Percentiles rank a stretch among this genome's conserved stretches.
These are phyloP conservation scores for Gnatocerus cornutus DNA, from an alignment of 2,888 invertebrate species.

Conservation along the genomic window DNA sequence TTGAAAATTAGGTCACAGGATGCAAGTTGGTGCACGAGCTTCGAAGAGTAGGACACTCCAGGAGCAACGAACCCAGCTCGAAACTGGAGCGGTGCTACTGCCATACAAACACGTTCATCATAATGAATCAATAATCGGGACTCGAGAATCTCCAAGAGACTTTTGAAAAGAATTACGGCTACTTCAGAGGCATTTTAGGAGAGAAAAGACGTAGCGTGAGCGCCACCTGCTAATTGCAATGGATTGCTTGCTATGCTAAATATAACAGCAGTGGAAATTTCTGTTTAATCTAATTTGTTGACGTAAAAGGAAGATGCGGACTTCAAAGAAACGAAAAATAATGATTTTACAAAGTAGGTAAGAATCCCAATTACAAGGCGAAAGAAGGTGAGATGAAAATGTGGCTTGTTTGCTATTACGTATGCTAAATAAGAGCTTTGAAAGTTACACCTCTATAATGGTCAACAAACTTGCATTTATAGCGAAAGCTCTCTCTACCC, in stretches of 20 bases:
- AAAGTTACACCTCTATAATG: neutral
- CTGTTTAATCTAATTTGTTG: slow-evolving; percentile 17
- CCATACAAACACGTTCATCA: slow-evolving; percentile 40
- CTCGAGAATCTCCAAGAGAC: neutral
- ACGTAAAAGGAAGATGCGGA: neutral
- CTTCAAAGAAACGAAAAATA: slow-evolving; percentile 3
- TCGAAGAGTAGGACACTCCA: slow-evolving; percentile 29
- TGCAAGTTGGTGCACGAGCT: slow-evolving; percentile 56
- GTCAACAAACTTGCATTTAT: neutral
- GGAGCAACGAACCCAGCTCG: slow-evolving; percentile 47
- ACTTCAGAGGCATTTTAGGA: neutral
- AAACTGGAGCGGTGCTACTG: slow-evolving; percentile 46
- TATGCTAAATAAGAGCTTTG: slow-evolving; percentile 1
- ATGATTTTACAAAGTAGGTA: neutral
- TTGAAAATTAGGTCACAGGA: slow-evolving; percentile 69
- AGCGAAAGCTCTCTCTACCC: too few relatives aligned
- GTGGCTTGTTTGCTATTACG: neutral
- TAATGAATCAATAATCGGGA: slow-evolving; percentile 43
- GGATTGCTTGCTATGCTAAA: slow-evolving; percentile 35
- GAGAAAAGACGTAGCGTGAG: slow-evolving; percentile 11
- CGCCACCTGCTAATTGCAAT: slow-evolving; percentile 34
- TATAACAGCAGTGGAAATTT: slow-evolving; percentile 31
- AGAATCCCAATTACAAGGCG: neutral
- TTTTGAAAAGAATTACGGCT: slow-evolving; percentile 10
- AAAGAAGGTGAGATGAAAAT: neutral